Conservation (phyloP, 2,888 invertebrate species). For the Hololepta plana region DNA sequence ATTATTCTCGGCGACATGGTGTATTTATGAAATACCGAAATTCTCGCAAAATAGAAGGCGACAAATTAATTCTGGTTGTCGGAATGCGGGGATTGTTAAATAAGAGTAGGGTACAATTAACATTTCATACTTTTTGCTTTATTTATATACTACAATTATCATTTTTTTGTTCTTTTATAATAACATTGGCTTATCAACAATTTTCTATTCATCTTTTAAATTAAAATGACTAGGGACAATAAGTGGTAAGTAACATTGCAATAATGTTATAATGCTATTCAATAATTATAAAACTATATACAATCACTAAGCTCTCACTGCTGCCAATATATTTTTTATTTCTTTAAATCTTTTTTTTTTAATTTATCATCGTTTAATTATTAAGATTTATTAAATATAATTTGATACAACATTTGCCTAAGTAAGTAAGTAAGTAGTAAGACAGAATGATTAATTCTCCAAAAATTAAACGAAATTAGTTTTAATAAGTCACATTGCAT, state of each 20-base stretch:
- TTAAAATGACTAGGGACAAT: constrained; percentile 12
- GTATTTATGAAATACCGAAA: no score
- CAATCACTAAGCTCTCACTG: constrained; percentile 12
- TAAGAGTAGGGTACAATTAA: constrained; percentile 7
- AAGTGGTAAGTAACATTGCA: not conserved
- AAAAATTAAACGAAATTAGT: constrained; percentile 12
- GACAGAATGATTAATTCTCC: no score
- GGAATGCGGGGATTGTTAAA: no score
- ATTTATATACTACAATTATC: constrained; percentile 15
- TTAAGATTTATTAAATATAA: no score
- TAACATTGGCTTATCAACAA: constrained; percentile 17
- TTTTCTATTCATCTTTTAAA: constrained; percentile 10
- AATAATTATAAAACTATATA: constrained; percentile 16
- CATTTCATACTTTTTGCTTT: constrained; percentile 17
- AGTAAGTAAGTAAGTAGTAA: no score
- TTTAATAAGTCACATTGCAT: constrained; percentile 11
- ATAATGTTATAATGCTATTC: constrained; percentile 1
- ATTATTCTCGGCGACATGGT: no score
- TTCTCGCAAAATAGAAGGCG: no score
- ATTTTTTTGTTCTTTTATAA: constrained; percentile 15
- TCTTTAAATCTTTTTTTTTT: constrained; percentile 7
- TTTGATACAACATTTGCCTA: no score
- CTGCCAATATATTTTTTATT: no score
- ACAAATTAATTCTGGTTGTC: no score
- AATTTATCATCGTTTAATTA: no score